Conservation (phyloP, 2,888 invertebrate species). For the Apoda limacodes region DNA sequence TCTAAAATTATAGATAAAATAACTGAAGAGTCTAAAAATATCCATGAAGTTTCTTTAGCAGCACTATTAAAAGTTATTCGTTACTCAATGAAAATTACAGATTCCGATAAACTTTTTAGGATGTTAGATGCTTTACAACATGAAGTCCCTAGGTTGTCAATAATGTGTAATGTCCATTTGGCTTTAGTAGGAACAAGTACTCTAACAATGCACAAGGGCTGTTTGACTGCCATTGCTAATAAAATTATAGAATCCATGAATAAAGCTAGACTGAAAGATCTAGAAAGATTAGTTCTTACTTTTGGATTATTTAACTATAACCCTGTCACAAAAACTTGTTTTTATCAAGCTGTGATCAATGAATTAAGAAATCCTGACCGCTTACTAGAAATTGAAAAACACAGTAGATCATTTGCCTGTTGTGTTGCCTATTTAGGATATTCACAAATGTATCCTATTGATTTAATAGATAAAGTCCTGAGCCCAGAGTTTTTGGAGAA, state of each 20-base stretch:
- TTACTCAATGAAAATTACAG: slow-evolving; percentile 61
- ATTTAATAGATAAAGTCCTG: slow-evolving; percentile 70
- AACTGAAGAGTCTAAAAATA: slow-evolving; percentile 52
- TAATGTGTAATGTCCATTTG: slow-evolving; percentile 74
- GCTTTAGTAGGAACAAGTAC: slow-evolving; percentile 71
- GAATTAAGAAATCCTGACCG: slow-evolving; percentile 67
- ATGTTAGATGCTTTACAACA: slow-evolving; percentile 65
- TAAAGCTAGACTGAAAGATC: slow-evolving; percentile 75
- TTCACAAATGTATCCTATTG: slow-evolving; percentile 65
- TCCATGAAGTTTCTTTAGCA: slow-evolving; percentile 75
- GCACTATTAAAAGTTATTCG: slow-evolving; percentile 75
- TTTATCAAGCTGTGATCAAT: slow-evolving; percentile 44
- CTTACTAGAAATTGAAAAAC: slow-evolving; percentile 61
- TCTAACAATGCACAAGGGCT: slow-evolving; percentile 41
- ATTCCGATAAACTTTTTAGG: slow-evolving; percentile 51
- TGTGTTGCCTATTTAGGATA: slow-evolving; percentile 73
- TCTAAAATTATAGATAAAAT: slow-evolving; percentile 62
- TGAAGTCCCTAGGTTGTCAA: slow-evolving; percentile 70
- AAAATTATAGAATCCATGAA: slow-evolving; percentile 58
- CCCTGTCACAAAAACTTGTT: slow-evolving; percentile 49
- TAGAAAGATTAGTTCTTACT: slow-evolving; percentile 76
- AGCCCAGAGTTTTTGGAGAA: slow-evolving; percentile 66
- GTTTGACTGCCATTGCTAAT: slow-evolving; percentile 55
- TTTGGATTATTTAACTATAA: slow-evolving; percentile 72
- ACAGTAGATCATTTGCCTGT: slow-evolving; percentile 72